A percentile compares a stretch with the other conserved stretches of the same genome.
Evolutionary conservation across 1,140 invertebrate genomes (phyloP).

Genomic region (Drosophila cardini): DNA sequence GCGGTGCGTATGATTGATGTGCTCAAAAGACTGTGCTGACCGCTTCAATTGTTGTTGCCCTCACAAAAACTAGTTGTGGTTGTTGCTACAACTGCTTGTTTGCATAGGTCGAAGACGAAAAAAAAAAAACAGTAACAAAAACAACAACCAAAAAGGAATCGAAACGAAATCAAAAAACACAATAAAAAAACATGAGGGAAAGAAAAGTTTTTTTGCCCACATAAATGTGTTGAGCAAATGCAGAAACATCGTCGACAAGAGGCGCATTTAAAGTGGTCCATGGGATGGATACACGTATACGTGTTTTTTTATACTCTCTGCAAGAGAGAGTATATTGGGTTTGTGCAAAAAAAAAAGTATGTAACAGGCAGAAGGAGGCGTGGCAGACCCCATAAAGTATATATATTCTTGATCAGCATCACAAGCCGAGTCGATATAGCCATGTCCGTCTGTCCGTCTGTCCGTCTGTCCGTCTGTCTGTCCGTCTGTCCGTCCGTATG

Average conservation of each 20-base stretch:
- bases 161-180: background rate
- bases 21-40: slow-evolving; percentile 57
- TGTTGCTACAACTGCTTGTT: slow-evolving; percentile 16
- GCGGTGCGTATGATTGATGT: slow-evolving; percentile 79
- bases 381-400: no score
- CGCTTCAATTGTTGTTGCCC: slow-evolving; percentile 24
- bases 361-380: no score
- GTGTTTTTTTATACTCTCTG: no score
- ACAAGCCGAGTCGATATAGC: no score
- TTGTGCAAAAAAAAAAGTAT: no score
- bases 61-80: slow-evolving; percentile 6
- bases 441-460: no score
- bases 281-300: slow-evolving; percentile 1
- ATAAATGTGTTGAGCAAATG: slow-evolving; percentile 12
- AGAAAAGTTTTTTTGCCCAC: slow-evolving; percentile 1
- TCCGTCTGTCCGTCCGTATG: no score
- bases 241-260: slow-evolving; percentile 7
- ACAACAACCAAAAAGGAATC: slow-evolving; percentile 4
- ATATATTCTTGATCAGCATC: no score
- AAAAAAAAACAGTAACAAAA: background rate
- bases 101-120: slow-evolving; percentile 27
- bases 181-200: background rate
- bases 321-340: no score
- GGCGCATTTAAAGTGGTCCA: slow-evolving; percentile 17
- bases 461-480: no score